Evolutionary conservation across 2,797 vertebrate genomes (phyloP), one percentile per base, ranked within the genome.

Genomic region (Varecia variegata): DNA sequence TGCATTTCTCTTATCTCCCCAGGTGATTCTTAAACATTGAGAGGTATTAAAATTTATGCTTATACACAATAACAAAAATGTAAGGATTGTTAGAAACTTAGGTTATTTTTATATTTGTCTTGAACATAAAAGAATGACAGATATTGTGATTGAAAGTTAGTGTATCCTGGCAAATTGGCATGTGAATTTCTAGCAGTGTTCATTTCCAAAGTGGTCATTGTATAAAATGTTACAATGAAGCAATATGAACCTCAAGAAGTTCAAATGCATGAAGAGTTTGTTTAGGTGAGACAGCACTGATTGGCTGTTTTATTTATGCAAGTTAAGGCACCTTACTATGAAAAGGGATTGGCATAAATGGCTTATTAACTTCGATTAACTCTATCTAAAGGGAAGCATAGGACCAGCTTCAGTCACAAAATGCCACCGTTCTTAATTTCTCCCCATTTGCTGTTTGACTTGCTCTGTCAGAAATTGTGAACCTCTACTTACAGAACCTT

Each of bases 231-330:
- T 88, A 40, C 11, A 21, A 7, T 35, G 71, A 86, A 85, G 17
- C 40, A 12, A 20, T 65, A n/a, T 38, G 90, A 45, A 71, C 54
- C 35, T 38, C 27, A 54, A 27, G 40, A 90, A 60, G 71, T 56
- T 94, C 43, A 68, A 12, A 67, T 50, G 15, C 43, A 47, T 21
- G 43, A 81, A 73, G 20, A 67, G 35, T 79, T 94, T 92, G 15
- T 83, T 90, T 60, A 84, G 71, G 5, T 88, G 32, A 67, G 45
- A 47, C 23, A 43, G n/a, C 25, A 17, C 35, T 65, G 54, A 71
- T 88, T 88, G 38, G 45, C 47, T 65, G 9, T 79, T 91, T 92
- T 92, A 58, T 89, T 82, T 76, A 43, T 80, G 40, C 60, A 94
- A 35, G 25, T 52, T 58, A 52, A 85, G 54, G 21, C 83, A 65